Evolutionary conservation across 2,888 invertebrate genomes (phyloP), one percentile per base, ranked within the genome.

Genomic region (Lasius platythorax): DNA sequence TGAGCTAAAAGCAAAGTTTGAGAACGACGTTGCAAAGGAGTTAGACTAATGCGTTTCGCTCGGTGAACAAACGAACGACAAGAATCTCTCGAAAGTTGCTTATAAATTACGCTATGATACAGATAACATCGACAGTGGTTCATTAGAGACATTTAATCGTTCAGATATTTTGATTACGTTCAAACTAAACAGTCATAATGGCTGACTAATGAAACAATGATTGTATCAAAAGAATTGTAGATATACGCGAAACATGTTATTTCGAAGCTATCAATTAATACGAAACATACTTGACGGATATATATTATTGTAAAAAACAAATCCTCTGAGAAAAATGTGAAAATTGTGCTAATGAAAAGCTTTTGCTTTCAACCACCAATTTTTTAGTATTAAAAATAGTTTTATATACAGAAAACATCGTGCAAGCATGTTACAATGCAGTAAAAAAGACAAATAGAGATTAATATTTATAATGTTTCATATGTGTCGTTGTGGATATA

Each of bases 1-100:
- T 64, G 43, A 72, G 85, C 75, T 87, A 87, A 91, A 87, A 89
- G 91, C 89, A 92, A 92, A 92, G 91, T 92, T 92, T 82, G 64
- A 76, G 85, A 86, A 84, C 84, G 84, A 82, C 82, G 70, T 79
- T 28, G 67, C 64, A 82, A 83, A 87, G 88, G 89, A 90, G 88
- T 87, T 90, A 82, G 86, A 88, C 83, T 89, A 90, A 91, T 88
- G 91, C 79, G 72, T 79, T 18, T 72, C 79, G 72, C 86, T 83
- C 66, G 72, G 67, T 70, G 64, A 23, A 83, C 70, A 83, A 84
- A 82, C 64, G 75, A 85, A 74, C 84, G 85, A 61, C 67, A 61
- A 78, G 78, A 67, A 67, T 82, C 73, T 84, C 68, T 81, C 70
- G 74, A 83, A 91, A 89, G 83, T 88, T 83, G 50, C 66, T 87